Base-by-base conservation (phyloP, 1,140 invertebrate genomes). In the Drosophila kepulauana region DNA sequence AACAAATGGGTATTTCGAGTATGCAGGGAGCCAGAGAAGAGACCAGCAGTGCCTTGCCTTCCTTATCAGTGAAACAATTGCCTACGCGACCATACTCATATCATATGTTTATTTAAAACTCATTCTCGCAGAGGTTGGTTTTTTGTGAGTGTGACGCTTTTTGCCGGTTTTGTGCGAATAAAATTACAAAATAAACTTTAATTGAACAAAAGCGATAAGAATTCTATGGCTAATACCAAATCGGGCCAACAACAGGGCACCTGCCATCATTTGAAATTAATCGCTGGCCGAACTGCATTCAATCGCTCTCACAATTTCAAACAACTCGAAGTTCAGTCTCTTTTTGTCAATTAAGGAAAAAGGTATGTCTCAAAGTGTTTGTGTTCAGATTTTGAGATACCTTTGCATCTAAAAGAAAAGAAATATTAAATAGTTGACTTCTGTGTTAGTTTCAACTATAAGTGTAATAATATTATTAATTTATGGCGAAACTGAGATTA, bases 111-210 rank as follows among this genome's bases (percentile, higher is more conserved):
- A 72, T 79, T 73, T 70, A 64, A 61, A 72, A 72, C 59, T 75
- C 67, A 63, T 54, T 75, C 63, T 64, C 28, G 6, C 30, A 49
- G 51, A 58, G 58, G 38, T 57, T 48, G 5, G 10, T 48, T 58
- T 48, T 20, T 45, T 66, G 41, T 67, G 20, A 66, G 72, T 45
- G 41, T 70, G 62, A 65, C 72, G 49, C 52, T 74, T 78, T 88
- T 79, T 65, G 71, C 78, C 71, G 71, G 68, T 72, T 86, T 88
- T 89, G 63, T 25, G 78, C 85, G 65, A 85, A 81, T 58, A 65
- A 73, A 73, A 79, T 85, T 85, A 89, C 78, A 89, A 89, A 85
- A 79, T 81, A 78, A 89, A 89, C 78, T 84, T 61, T 67, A 79
- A 89, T 89, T 82, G 78, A 85, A 81, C 80, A 79, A 62, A 65